Base-by-base conservation (phyloP, 2,888 invertebrate species). In the Listrodromus nycthemerus region DNA sequence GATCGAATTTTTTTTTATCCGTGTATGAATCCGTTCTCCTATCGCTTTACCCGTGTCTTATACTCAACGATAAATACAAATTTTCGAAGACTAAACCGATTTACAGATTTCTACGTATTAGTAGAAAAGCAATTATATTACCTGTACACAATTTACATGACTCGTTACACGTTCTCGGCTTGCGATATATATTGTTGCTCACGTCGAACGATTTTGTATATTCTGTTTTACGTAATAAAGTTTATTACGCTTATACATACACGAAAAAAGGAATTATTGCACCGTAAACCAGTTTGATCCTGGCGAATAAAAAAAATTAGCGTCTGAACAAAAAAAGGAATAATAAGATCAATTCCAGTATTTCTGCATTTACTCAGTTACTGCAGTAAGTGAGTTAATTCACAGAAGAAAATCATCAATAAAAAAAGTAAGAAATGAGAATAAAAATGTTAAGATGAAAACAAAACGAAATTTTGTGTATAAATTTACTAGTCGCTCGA, bases 171-270 rank as follows among this genome's bases (percentile, higher is more conserved):
- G 27, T 61, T 1, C 6, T 16, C 30, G 13, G 27, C 48, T 48
- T 8, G 27, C 16, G 27, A 19, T 61, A 41, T 58, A 58, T 19
- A 58, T 13, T 58, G 13, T 30, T 63, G 74, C 63, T 63, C n/a
- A 13, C 16, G 21, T 4, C 61, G 30, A 50, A 63, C n/a, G 33
- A 41, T 61, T 61, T 27, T 61, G 41, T 45, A 27, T 16, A 74
- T 21, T 50, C 30, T 10, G 19, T 74, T 63, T 61, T 63, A 30
- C 21, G 61, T 61, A 48, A 74, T 50, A 30, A 48, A 74, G 27
- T 74, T 61, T 63, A 74, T 33, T 10, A 74, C 30, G 19, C 27
- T 27, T n/a, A 45, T 5, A 8, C 19, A 13, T 13, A 61, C 19
- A 27, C 16, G 61, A 6, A 45, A 55, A 71, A 45, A 30, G 27